Evolutionary conservation across 64 coral and sea anemone species (phyloP).

Genomic region (Stylophora pistillata): DNA sequence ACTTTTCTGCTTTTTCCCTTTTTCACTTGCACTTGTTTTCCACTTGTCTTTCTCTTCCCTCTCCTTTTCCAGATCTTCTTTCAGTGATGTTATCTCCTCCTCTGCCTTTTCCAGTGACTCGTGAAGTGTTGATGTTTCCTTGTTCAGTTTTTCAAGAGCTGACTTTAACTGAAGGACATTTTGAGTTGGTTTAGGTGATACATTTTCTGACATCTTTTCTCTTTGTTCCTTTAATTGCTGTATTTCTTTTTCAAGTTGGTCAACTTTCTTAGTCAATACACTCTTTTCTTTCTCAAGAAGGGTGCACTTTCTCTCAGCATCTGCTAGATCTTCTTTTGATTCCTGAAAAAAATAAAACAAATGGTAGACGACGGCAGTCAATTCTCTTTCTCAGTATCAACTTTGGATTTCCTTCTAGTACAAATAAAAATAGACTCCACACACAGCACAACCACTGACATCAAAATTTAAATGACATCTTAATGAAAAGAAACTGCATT

Average conservation of each 20-base stretch:
- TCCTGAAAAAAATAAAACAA: conserved; percentile 9
- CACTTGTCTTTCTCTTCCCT: conserved; percentile 53
- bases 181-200: conserved; percentile 23
- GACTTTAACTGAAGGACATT: conserved; percentile 65
- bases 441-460: too few relatives aligned
- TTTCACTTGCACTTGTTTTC: conserved; percentile 5
- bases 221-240: conserved; percentile 18
- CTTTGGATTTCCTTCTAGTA: too few relatives aligned
- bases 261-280: conserved; percentile 51
- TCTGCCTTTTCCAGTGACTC: conserved; percentile 79
- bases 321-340: conserved; percentile 41
- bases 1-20: conserved; percentile 54
- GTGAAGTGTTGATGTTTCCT: conserved; percentile 87
- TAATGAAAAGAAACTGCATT: too few relatives aligned
- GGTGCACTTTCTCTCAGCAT: conserved; percentile 4
- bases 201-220: conserved; percentile 12
- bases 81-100: conserved; percentile 53
- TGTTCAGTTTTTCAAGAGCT: conserved; percentile 88
- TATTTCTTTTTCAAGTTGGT: conserved; percentile 61
- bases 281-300: conserved; percentile 47
- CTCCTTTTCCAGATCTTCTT: conserved; percentile 50
- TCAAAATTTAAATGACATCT: too few relatives aligned
- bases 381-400: too few relatives aligned
- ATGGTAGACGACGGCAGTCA: neutral
- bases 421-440: too few relatives aligned